Percentiles rank a stretch among this genome's conserved stretches.
Conservation (phyloP, 2,797 vertebrate species). For the Tadarida brasiliensis region DNA sequence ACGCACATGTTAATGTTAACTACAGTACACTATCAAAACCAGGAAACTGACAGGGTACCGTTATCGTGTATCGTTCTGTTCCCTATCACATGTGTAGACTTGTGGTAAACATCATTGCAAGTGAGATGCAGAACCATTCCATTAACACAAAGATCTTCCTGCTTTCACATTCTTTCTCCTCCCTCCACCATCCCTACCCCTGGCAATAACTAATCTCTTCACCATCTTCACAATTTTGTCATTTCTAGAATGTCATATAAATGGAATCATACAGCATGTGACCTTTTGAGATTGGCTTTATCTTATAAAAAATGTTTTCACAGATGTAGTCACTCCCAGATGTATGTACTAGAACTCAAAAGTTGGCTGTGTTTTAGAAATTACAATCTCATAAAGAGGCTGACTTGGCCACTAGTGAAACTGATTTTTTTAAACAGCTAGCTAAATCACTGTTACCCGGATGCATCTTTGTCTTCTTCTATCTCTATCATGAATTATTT, state of each 20-base stretch:
- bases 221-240: not conserved
- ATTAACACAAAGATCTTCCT: not conserved
- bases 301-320: not conserved
- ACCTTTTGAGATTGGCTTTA: not conserved
- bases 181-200: not conserved
- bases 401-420: not conserved
- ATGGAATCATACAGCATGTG: not conserved
- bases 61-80: no score
- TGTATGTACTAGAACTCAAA: not conserved
- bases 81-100: not conserved
- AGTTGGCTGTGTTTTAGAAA: conserved; percentile 25
- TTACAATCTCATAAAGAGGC: not conserved
- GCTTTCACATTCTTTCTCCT: not conserved
- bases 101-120: no score
- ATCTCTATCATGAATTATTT: conserved; percentile 59
- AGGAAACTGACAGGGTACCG: not conserved
- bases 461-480: conserved; percentile 33
- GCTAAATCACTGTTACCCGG: not conserved
- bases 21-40: not conserved
- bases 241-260: not conserved
- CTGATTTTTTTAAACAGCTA: conserved; percentile 33
- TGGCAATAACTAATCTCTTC: not conserved
- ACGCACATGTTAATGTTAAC: not conserved
- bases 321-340: not conserved
- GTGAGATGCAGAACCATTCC: not conserved